Percentiles rank a stretch among this genome's conserved stretches.
phyloP scores from a whole-genome alignment of 2,888 invertebrate species.

The Drosophila monieri region DNA sequence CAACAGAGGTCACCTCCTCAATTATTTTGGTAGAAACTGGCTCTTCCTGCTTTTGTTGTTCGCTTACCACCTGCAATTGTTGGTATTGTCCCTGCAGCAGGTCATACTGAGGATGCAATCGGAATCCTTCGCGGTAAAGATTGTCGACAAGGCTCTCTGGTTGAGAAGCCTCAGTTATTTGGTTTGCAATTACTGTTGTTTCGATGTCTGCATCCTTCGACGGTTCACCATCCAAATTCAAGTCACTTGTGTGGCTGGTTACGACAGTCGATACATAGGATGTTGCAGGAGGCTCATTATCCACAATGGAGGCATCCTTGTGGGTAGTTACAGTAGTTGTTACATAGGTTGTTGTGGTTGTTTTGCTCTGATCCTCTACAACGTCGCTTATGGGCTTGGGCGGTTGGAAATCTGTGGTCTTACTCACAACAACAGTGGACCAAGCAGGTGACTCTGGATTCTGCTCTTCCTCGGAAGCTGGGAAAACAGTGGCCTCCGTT shows the following conservation, averaged over 20 bases:
- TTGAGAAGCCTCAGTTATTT: constrained; percentile 9
- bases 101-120: constrained; percentile 25
- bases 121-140: constrained; percentile 17
- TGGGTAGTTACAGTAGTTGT: constrained; percentile 67
- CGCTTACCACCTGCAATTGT: constrained; percentile 21
- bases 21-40: not conserved
- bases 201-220: not conserved
- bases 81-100: constrained; percentile 25
- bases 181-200: not conserved
- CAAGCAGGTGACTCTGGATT: constrained; percentile 48
- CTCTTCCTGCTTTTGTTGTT: constrained; percentile 1
- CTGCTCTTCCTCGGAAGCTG: constrained; percentile 34
- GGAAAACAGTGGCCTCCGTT: constrained; percentile 73
- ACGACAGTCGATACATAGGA: constrained; percentile 63
- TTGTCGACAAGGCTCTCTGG: constrained; percentile 21
- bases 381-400: constrained; percentile 58
- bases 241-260: constrained; percentile 58
- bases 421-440: constrained; percentile 74
- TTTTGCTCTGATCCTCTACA: constrained; percentile 33
- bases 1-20: constrained; percentile 39
- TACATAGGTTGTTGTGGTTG: constrained; percentile 60
- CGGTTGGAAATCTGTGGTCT: constrained; percentile 74
- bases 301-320: constrained; percentile 40
- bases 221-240: constrained; percentile 16
- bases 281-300: constrained; percentile 30